phyloP scores from a whole-genome alignment of 2,113 vertebrate species.

The Spea bombifrons region DNA sequence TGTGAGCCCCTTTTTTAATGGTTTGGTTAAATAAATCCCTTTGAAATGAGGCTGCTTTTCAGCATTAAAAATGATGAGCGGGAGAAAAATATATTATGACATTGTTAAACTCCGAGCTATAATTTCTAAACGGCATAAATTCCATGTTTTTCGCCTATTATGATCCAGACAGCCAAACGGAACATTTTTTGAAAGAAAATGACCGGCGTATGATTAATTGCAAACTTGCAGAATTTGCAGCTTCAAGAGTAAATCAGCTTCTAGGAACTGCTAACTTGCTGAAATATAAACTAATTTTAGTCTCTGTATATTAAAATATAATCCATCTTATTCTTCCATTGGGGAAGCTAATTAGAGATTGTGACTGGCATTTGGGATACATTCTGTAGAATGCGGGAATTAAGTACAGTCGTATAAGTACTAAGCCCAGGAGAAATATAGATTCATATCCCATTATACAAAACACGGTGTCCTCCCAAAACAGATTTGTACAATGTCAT shows the following conservation, averaged over 20 bases:
- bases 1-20: slow-evolving; percentile 28
- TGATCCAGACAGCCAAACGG: slow-evolving; percentile 68
- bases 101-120: slow-evolving; percentile 68
- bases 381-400: slow-evolving; percentile 69
- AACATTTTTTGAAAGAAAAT: slow-evolving; percentile 60
- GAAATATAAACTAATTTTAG: slow-evolving; percentile 88
- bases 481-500: slow-evolving; percentile 46
- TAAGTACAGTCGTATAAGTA: slow-evolving; percentile 60
- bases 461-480: slow-evolving; percentile 38
- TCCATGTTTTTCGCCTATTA: slow-evolving; percentile 68
- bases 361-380: slow-evolving; percentile 75
- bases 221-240: slow-evolving; percentile 79
- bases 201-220: slow-evolving; percentile 66
- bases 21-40: slow-evolving; percentile 52
- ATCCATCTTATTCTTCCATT: slow-evolving; percentile 82
- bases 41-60: slow-evolving; percentile 51
- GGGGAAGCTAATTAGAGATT: slow-evolving; percentile 83
- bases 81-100: slow-evolving; percentile 62
- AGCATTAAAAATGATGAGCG: slow-evolving; percentile 53
- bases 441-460: slow-evolving; percentile 48
- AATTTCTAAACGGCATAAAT: slow-evolving; percentile 75
- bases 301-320: slow-evolving; percentile 88
- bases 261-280: slow-evolving; percentile 83
- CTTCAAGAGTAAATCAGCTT: slow-evolving; percentile 79
- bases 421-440: slow-evolving; percentile 57